Conservation (phyloP, 2,888 invertebrate species). For the Noctua janthina region DNA sequence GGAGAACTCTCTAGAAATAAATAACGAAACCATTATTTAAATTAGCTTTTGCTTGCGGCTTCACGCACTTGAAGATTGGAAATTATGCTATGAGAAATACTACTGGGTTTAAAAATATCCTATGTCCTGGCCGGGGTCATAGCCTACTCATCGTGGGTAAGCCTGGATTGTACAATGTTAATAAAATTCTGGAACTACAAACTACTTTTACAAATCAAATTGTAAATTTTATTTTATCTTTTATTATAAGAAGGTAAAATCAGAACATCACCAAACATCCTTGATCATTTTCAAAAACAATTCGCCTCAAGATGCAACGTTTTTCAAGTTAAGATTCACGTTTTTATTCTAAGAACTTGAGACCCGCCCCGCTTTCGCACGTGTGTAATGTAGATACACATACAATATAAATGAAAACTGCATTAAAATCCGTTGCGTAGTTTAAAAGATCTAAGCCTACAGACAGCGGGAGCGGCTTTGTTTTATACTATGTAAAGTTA, state of each 20-base stretch:
- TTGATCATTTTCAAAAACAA: neutral
- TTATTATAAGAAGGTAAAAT: no score
- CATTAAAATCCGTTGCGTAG: no score
- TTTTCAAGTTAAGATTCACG: neutral
- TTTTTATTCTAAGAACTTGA: neutral
- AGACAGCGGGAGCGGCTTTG: no score
- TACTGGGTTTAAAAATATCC: neutral
- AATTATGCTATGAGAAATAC: neutral
- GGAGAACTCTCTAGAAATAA: conserved; percentile 97
- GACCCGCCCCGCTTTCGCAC: no score
- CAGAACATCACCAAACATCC: neutral
- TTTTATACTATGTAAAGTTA: no score
- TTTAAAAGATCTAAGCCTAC: no score
- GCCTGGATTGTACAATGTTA: neutral
- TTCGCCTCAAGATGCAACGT: neutral
- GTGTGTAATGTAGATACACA: no score
- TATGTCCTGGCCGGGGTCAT: neutral
- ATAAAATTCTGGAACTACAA: neutral
- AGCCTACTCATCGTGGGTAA: neutral
- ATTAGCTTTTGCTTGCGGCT: neutral
- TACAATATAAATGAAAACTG: no score
- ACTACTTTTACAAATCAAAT: neutral
- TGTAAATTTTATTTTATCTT: neutral
- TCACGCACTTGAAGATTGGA: neutral
- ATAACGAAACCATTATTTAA: no score